Evolutionary conservation across 2,797 vertebrate genomes (phyloP).

Genomic region (Champsocephalus esox): DNA sequence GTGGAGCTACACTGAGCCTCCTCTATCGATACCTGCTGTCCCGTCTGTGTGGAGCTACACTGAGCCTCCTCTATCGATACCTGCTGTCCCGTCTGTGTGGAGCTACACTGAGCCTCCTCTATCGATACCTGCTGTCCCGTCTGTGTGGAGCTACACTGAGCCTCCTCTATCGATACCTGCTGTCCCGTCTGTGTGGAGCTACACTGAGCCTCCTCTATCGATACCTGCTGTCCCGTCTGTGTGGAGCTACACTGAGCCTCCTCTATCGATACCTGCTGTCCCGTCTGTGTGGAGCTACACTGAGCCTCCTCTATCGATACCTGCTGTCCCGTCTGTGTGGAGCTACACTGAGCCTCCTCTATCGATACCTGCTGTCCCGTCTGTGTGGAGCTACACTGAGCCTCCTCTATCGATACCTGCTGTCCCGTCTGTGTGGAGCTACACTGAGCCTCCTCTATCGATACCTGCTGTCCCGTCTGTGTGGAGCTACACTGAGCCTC

Average conservation of each 20-base stretch:
- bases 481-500: constrained; percentile 12
- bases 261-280: constrained; percentile 33
- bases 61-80: constrained; percentile 30
- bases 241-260: constrained; percentile 12
- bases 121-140: constrained; percentile 26
- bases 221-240: constrained; percentile 21
- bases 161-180: constrained; percentile 28
- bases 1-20: constrained; percentile 12
- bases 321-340: constrained; percentile 12
- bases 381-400: constrained; percentile 17
- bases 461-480: constrained; percentile 21
- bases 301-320: constrained; percentile 30
- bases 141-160: constrained; percentile 17
- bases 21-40: constrained; percentile 32
- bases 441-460: constrained; percentile 23
- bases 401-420: constrained; percentile 28
- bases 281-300: constrained; percentile 27
- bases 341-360: constrained; percentile 14
- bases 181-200: constrained; percentile 7
- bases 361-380: constrained; percentile 26
- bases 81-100: constrained; percentile 13
- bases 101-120: constrained; percentile 14
- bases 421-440: constrained; percentile 7
- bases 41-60: constrained; percentile 5
- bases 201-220: constrained; percentile 23